Percentiles rank a stretch among this genome's conserved stretches.
Evolutionary conservation across 1,140 invertebrate genomes (phyloP).

Genomic region (Bombus pyrosoma): DNA sequence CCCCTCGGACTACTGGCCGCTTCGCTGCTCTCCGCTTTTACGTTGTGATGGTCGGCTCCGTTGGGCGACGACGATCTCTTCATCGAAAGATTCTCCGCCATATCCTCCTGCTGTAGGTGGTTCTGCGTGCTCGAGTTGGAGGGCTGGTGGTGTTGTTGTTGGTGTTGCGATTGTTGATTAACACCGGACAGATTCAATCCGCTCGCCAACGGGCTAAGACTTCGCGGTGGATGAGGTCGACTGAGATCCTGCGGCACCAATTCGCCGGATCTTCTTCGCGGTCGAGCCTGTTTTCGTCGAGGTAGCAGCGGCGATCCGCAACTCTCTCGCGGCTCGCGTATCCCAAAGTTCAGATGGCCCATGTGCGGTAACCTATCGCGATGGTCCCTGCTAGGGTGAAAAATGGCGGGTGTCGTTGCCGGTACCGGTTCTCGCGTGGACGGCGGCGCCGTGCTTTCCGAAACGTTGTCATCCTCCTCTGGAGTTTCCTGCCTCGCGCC

Average conservation of each 20-base stretch:
- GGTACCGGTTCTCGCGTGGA: conserved; percentile 38
- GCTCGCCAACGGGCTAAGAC: conserved; percentile 72
- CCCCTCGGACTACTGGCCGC: conserved; percentile 78
- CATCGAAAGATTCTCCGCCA: conserved; percentile 81
- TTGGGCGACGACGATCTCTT: conserved; percentile 72
- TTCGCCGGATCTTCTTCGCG: conserved; percentile 91
- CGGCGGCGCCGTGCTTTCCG: conserved; percentile 63
- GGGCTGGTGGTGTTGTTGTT: conserved; percentile 43
- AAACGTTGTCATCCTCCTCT: conserved; percentile 80
- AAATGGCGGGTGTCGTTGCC: conserved; percentile 53
- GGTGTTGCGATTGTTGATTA: conserved; percentile 46
- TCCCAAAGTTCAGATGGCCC: conserved; percentile 82
- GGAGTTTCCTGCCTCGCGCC: conserved; percentile 79
- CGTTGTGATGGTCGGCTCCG: conserved; percentile 40
- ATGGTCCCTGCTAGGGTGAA: conserved; percentile 59
- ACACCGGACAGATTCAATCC: conserved; percentile 72
- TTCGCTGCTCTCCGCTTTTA: conserved; percentile 79
- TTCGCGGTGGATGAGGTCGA: conserved; percentile 74
- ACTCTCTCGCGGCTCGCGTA: conserved; percentile 79
- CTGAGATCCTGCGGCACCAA: conserved; percentile 85
- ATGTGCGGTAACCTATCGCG: conserved; percentile 81
- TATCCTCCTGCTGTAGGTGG: conserved; percentile 71
- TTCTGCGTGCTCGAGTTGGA: conserved; percentile 33
- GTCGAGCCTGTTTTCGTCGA: conserved; percentile 90
- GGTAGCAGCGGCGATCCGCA: conserved; percentile 88